Conservation (phyloP, 2,797 vertebrate species). For the Acipenser transmontanus region DNA sequence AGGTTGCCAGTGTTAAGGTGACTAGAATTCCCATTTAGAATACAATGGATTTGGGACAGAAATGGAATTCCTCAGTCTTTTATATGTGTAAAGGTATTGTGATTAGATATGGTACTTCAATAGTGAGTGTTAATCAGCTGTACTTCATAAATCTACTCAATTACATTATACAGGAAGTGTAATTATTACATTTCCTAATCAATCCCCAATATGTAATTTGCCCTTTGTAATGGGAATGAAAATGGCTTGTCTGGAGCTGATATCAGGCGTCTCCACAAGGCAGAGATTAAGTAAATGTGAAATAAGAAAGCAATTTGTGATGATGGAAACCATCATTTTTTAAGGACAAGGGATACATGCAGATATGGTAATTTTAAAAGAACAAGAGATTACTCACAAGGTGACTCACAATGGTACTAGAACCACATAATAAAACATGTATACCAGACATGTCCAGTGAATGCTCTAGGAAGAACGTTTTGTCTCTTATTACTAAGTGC, state of each 20-base stretch:
- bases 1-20: too few species aligned
- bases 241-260: conserved; percentile 2
- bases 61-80: too few species aligned
- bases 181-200: conserved; percentile 3
- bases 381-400: too few species aligned
- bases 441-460: too few species aligned
- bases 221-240: background rate
- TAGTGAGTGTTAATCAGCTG: background rate
- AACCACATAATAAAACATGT: too few species aligned
- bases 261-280: background rate
- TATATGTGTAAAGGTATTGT: background rate
- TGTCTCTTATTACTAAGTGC: too few species aligned
- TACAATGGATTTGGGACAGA: too few species aligned
- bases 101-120: background rate
- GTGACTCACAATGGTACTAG: too few species aligned
- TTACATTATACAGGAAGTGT: background rate
- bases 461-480: too few species aligned
- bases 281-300: background rate
- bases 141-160: background rate
- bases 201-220: background rate
- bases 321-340: background rate
- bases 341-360: background rate
- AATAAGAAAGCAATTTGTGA: conserved; percentile 1
- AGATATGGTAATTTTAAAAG: background rate
- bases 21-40: too few species aligned